Percentiles rank a stretch among this genome's conserved stretches.
phyloP scores from a whole-genome alignment of 2,888 invertebrate genomes.

The Crocallis elinguaria region DNA sequence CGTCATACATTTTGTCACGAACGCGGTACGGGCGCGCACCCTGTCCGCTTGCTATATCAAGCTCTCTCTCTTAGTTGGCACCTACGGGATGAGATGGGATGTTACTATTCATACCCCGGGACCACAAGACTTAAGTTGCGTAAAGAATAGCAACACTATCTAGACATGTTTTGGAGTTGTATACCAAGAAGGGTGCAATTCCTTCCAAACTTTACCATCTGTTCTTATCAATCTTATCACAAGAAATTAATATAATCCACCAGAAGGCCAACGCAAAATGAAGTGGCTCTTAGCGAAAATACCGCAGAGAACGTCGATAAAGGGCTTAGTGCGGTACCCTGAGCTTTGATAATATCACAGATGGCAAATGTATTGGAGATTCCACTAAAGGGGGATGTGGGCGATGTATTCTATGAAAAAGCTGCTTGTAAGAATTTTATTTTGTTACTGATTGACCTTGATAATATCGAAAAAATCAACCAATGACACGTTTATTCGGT shows the following conservation, averaged over 20 bases:
- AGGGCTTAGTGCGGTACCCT: slow-evolving; percentile 3
- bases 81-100: no score
- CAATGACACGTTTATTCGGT: no score
- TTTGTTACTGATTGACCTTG: not conserved
- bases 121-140: no score
- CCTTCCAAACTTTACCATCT: not conserved
- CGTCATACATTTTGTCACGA: no score
- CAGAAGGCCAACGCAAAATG: slow-evolving; percentile 7
- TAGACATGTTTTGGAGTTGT: no score
- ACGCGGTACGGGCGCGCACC: no score
- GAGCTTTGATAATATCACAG: slow-evolving; percentile 15
- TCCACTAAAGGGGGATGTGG: not conserved
- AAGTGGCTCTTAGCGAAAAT: slow-evolving; percentile 17
- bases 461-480: not conserved
- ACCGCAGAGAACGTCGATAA: slow-evolving; percentile 19
- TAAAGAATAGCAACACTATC: no score
- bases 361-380: slow-evolving; percentile 11
- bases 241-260: slow-evolving; percentile 22
- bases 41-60: no score
- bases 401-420: not conserved
- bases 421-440: not conserved
- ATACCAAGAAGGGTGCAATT: no score
- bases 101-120: no score
- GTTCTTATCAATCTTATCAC: not conserved
- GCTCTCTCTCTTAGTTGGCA: no score